Conservation (phyloP, 1,140 invertebrate species). For the Mercenaria mercenaria region DNA sequence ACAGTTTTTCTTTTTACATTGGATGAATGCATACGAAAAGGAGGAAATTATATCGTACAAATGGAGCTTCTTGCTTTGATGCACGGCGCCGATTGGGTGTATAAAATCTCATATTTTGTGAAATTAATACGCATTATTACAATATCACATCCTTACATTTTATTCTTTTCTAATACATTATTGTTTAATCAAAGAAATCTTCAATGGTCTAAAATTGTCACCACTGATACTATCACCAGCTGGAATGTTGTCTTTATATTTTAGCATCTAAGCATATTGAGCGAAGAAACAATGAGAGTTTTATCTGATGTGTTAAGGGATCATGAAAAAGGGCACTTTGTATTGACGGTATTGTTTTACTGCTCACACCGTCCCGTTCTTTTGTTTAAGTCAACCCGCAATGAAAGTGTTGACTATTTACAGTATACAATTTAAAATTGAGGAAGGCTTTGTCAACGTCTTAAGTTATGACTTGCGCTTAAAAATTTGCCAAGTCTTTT, state of each 20-base stretch:
- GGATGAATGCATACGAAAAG: background rate
- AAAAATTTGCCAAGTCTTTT: no score
- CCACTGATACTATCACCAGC: conserved; percentile 26
- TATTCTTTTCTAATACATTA: conserved; percentile 51
- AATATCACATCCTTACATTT: conserved; percentile 4
- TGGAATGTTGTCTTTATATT: conserved; percentile 42
- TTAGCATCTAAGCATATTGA: background rate
- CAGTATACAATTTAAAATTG: no score
- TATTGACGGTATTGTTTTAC: conserved; percentile 9
- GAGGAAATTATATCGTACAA: conserved; percentile 43
- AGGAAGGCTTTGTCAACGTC: no score
- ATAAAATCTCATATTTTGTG: conserved; percentile 59
- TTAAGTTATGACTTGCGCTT: no score
- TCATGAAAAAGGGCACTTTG: background rate
- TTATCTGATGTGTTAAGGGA: conserved; percentile 13
- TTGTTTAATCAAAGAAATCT: conserved; percentile 44
- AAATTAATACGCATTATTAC: conserved; percentile 48
- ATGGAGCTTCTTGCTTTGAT: conserved; percentile 11
- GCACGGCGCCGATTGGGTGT: conserved; percentile 51
- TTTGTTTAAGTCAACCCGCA: background rate
- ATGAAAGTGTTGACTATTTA: conserved; percentile 2
- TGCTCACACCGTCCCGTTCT: background rate
- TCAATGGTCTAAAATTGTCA: conserved; percentile 38
- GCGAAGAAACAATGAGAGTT: background rate
- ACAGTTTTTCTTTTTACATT: background rate